Percentiles rank a stretch among this genome's conserved stretches.
These are phyloP conservation scores for Microtus obscurus DNA, from an alignment of 2,797 vertebrate species.

Conservation along the genomic window DNA sequence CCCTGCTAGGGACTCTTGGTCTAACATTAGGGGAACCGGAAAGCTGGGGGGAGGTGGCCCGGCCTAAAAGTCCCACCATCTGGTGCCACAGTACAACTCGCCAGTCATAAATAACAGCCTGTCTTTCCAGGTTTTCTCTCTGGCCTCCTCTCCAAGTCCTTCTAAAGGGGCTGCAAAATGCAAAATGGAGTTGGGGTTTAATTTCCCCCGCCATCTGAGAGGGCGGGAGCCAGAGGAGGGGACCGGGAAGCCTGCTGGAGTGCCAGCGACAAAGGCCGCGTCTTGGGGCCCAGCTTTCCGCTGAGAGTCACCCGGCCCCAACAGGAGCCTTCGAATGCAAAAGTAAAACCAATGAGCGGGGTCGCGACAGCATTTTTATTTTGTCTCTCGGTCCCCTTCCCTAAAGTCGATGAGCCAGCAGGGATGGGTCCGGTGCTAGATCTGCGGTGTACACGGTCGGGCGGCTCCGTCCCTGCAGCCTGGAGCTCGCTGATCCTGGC, in stretches of 20 bases:
- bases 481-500: neutral
- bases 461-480: neutral
- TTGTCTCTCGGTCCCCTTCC: accelerated
- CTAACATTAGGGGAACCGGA: constrained; percentile 21
- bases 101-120: constrained; percentile 86
- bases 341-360: neutral
- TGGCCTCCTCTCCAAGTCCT: constrained; percentile 64
- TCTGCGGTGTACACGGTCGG: neutral
- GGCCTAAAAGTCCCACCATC: constrained; percentile 86
- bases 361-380: neutral
- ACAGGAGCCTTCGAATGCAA: neutral
- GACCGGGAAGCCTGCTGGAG: neutral
- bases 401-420: neutral
- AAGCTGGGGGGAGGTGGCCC: constrained; percentile 69
- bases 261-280: constrained; percentile 53
- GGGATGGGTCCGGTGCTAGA: neutral
- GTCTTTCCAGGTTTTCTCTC: constrained; percentile 83
- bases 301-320: neutral
- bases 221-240: neutral
- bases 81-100: constrained; percentile 85
- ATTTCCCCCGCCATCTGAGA: neutral
- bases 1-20: constrained; percentile 55
- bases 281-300: neutral
- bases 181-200: constrained; percentile 70
- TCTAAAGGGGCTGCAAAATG: constrained; percentile 74